These are phyloP conservation scores for Mugil cephalus DNA, from an alignment of 2,113 vertebrate genomes.

Conservation along the genomic window DNA sequence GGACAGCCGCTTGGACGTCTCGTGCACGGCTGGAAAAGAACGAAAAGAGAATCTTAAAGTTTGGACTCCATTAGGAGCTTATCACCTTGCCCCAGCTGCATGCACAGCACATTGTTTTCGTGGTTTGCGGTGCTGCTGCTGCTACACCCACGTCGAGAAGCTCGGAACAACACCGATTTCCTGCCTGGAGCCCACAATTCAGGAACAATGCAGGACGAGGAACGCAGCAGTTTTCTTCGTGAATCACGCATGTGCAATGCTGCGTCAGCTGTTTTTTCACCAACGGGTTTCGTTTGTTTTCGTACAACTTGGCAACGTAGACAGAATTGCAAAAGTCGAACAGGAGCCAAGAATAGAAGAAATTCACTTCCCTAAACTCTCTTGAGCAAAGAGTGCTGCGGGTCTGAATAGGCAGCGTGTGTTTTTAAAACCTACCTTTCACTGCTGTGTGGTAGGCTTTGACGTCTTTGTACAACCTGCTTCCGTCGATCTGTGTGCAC, in stretches of 20 bases:
- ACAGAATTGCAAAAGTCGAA: slow-evolving; percentile 52
- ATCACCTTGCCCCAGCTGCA: slow-evolving; percentile 23
- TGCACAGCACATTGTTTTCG: slow-evolving; percentile 31
- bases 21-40: slow-evolving; percentile 88
- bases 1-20: slow-evolving; percentile 90
- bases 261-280: slow-evolving; percentile 27
- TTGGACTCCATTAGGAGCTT: slow-evolving; percentile 2
- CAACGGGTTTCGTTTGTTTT: slow-evolving; percentile 1
- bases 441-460: slow-evolving; percentile 89
- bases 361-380: slow-evolving; percentile 55
- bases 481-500: slow-evolving; percentile 87
- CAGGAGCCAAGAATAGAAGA: slow-evolving; percentile 36
- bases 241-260: slow-evolving; percentile 28
- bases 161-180: slow-evolving; percentile 68
- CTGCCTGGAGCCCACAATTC: slow-evolving; percentile 32
- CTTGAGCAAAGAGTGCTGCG: not conserved
- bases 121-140: not conserved
- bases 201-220: slow-evolving; percentile 40
- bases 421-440: slow-evolving; percentile 84
- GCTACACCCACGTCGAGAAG: slow-evolving; percentile 53
- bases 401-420: not conserved
- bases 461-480: slow-evolving; percentile 91
- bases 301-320: slow-evolving; percentile 10
- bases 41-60: not conserved
- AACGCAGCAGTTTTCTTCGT: slow-evolving; percentile 15